These are phyloP conservation scores for Suricata suricatta DNA, from an alignment of 2,113 vertebrate genomes.

Conservation along the genomic window DNA sequence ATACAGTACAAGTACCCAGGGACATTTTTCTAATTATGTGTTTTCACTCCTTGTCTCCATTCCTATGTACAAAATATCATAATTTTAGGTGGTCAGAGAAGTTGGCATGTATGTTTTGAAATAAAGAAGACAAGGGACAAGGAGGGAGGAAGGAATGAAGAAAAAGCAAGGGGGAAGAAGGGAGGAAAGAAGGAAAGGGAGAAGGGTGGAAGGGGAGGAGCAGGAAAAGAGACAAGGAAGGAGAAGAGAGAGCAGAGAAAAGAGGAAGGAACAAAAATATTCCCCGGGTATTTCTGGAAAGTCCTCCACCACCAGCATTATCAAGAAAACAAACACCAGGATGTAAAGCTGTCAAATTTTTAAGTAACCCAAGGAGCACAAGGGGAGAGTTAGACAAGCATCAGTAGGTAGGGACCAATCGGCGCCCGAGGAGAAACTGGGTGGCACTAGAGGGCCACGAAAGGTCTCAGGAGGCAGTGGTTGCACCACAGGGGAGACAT, in stretches of 20 bases:
- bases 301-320: neutral
- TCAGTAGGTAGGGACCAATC: neutral
- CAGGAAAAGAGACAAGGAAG: neutral
- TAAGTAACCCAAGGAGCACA: neutral
- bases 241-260: neutral
- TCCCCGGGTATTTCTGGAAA: neutral
- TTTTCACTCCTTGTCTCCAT: neutral
- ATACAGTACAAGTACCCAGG: neutral
- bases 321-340: neutral
- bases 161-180: neutral
- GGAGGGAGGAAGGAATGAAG: neutral
- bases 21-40: neutral
- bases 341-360: neutral
- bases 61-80: neutral
- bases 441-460: neutral
- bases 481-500: accelerated
- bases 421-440: neutral
- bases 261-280: neutral
- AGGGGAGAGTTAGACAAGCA: neutral
- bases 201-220: neutral
- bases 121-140: neutral
- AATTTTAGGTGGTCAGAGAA: neutral
- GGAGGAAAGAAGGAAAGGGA: neutral
- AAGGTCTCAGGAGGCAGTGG: neutral
- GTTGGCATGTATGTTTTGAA: neutral